Evolutionary conservation across 2,888 invertebrate genomes (phyloP), one percentile per base, ranked within the genome.

Genomic region (Acrobeloides nanus): DNA sequence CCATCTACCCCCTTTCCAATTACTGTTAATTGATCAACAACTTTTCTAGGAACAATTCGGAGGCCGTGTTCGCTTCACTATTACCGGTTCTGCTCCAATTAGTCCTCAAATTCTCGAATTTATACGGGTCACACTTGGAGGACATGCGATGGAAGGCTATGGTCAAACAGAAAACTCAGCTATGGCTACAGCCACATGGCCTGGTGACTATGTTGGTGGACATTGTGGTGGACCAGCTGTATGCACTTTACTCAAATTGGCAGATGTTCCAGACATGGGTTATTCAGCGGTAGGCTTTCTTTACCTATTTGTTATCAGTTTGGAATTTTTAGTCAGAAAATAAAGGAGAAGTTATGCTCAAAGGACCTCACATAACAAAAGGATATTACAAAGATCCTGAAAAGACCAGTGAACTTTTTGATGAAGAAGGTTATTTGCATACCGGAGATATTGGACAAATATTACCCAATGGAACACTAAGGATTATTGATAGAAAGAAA

Each of bases 31-130:
- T n/a, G n/a, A n/a, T n/a, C n/a, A n/a, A n/a, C n/a, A n/a, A n/a
- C n/a, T n/a, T n/a, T 55, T 68, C 24, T 64, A 65, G 47, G 56
- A 52, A 65, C 84, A 86, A 25, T 84, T 93, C 82, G 95, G 95
- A 23, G 93, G 93, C 4, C 82, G 84, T 53, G 79, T 93, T 41
- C 82, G 89, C n/a, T 24, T 44, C 12, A 27, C 25, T 8, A 83
- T 92, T 37, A 89, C 92, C 1, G 93, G 92, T 0, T 90, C 92
- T 1, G 95, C 95, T 0, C 93, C 93, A 0, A 80, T 93, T 44
- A 50, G 51, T 17, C 37, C n/a, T 18, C 37, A 44, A 44, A 89
- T 95, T 12, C 55, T 72, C 15, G 66, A 70, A 41, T 60, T 57
- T 4, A 67, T 64, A 43, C 60, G 76, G 31, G 75, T 75, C 42